phyloP scores from a whole-genome alignment of 2,113 vertebrate species.

The Nycticryphes semicollaris region DNA sequence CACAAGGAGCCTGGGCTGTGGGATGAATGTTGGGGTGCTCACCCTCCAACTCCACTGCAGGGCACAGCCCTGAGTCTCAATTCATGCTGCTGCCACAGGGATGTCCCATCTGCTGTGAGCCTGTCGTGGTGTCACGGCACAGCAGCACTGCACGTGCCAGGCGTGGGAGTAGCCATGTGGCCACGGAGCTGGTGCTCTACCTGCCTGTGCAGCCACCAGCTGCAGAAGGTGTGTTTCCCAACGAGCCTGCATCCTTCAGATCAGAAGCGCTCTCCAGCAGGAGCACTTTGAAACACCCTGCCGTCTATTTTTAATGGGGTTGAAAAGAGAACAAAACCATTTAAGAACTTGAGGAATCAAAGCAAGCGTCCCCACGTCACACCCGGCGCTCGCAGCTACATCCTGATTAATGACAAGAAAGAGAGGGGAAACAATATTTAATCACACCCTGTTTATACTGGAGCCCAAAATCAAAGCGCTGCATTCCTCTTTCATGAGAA shows the following conservation, averaged over 20 bases:
- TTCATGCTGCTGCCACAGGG: rapidly evolving
- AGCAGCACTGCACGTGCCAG: rapidly evolving
- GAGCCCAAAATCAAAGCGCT: slow-evolving; percentile 54
- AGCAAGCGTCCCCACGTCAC: slow-evolving; percentile 39
- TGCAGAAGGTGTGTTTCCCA: not conserved
- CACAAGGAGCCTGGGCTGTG: not conserved
- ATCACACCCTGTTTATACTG: slow-evolving; percentile 59
- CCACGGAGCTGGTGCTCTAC: not conserved
- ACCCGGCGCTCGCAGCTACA: slow-evolving; percentile 21
- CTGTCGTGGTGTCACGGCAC: rapidly evolving
- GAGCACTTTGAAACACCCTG: slow-evolving; percentile 35
- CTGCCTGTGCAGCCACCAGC: rapidly evolving
- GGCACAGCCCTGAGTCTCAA: rapidly evolving
- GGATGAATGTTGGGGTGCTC: rapidly evolving
- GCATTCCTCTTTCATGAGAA: slow-evolving; percentile 54
- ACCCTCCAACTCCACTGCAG: not conserved
- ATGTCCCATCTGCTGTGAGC: not conserved
- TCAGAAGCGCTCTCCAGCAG: slow-evolving; percentile 23
- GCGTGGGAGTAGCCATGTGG: not conserved
- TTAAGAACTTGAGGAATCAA: slow-evolving; percentile 54
- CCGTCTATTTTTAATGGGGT: slow-evolving; percentile 50
- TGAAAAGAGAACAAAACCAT: slow-evolving; percentile 54
- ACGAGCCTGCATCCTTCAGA: not conserved
- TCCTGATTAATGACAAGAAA: slow-evolving; percentile 58
- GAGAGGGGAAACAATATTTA: slow-evolving; percentile 60